Evolutionary conservation across 2,797 vertebrate genomes (phyloP).

Genomic region (Platalea minor): DNA sequence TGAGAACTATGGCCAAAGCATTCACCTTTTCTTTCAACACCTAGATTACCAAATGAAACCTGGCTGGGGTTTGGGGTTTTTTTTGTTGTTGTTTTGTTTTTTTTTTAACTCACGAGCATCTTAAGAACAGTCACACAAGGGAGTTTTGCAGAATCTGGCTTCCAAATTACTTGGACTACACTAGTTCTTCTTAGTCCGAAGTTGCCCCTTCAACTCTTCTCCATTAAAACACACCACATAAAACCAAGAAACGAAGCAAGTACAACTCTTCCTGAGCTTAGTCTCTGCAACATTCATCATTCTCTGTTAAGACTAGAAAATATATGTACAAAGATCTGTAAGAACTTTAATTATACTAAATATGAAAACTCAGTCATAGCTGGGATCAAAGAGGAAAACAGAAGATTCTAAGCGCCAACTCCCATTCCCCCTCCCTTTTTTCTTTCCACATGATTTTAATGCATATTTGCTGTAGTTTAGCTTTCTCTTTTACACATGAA

Average conservation of each 20-base stretch:
- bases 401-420: neutral
- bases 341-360: neutral
- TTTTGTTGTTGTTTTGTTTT: neutral
- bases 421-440: neutral
- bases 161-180: neutral
- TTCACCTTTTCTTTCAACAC: neutral
- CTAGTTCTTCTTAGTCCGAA: neutral
- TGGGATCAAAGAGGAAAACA: constrained; percentile 1
- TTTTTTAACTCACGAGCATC: neutral
- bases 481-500: neutral
- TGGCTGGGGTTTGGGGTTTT: neutral
- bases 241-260: neutral
- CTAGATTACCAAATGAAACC: neutral
- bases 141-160: neutral
- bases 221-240: neutral
- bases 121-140: neutral
- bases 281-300: neutral
- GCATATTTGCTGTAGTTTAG: neutral
- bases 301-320: neutral
- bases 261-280: neutral
- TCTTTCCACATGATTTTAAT: neutral
- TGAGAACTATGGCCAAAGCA: neutral
- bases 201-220: neutral
- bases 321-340: neutral
- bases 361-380: neutral